phyloP scores from a whole-genome alignment of 2,797 vertebrate genomes.

The Brachyrhaphis roseni region DNA sequence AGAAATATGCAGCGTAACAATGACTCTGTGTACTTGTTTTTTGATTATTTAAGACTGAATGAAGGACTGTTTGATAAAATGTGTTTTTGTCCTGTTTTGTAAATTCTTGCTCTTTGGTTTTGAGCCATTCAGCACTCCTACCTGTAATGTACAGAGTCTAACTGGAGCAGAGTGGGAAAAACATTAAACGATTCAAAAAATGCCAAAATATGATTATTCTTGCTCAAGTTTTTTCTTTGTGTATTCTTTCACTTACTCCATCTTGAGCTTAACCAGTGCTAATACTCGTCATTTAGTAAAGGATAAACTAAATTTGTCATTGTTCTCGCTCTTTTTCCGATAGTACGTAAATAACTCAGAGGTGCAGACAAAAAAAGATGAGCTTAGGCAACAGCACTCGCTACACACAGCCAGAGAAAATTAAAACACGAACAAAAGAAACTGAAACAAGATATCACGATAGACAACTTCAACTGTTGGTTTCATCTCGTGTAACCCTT shows the following conservation, averaged over 20 bases:
- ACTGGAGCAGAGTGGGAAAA: neutral
- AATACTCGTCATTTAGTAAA: neutral
- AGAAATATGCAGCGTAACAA: neutral
- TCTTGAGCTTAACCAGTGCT: conserved; percentile 1
- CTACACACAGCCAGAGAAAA: neutral
- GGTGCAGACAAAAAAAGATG: conserved; percentile 10
- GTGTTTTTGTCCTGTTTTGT: neutral
- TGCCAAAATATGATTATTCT: neutral
- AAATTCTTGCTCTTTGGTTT: neutral
- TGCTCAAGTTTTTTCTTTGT: neutral
- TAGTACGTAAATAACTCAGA: conserved; percentile 13
- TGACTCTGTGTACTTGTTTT: neutral
- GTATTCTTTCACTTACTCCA: conserved; percentile 1
- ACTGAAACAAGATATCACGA: neutral
- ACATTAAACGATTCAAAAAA: conserved; percentile 3
- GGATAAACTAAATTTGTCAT: conserved; percentile 32
- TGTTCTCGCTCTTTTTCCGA: conserved; percentile 8
- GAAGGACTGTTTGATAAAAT: neutral
- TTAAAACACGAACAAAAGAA: neutral
- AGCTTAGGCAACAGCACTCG: neutral
- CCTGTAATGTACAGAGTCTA: neutral
- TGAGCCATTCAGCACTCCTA: neutral
- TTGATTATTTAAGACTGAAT: neutral
- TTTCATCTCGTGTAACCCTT: neutral
- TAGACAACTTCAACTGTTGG: conserved; percentile 12